Percentiles rank a stretch among this genome's conserved stretches.
Evolutionary conservation across 1,140 invertebrate genomes (phyloP).

Genomic region (Thaumetopoea pityocampa): DNA sequence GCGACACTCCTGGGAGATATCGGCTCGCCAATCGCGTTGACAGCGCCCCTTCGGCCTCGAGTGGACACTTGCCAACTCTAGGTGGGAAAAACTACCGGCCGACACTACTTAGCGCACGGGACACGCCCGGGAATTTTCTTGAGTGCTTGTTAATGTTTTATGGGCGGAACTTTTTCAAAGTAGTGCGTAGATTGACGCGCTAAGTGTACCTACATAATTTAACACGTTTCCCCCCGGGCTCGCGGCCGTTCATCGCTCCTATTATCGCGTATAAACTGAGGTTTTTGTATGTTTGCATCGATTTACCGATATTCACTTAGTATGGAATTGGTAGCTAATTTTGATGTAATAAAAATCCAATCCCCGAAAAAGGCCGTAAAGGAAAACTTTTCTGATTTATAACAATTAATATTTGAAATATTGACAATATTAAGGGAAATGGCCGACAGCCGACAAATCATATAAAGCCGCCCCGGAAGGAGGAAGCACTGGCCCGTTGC

Average conservation of each 20-base stretch:
- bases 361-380: conserved; percentile 41
- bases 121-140: conserved; percentile 63
- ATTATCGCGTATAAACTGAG: conserved; percentile 24
- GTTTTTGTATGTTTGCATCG: conserved; percentile 1
- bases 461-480: conserved; percentile 72
- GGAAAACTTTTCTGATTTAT: conserved; percentile 68
- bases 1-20: conserved; percentile 68
- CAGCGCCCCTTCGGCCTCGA: conserved; percentile 56
- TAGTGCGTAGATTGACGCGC: conserved; percentile 65
- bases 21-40: conserved; percentile 68
- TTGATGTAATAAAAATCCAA: conserved; percentile 48
- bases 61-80: conserved; percentile 43
- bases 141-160: conserved; percentile 76
- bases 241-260: conserved; percentile 26
- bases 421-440: conserved; percentile 74
- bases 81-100: conserved; percentile 71
- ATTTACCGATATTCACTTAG: too few species aligned
- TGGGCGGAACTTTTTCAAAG: conserved; percentile 71
- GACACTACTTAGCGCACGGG: conserved; percentile 70
- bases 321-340: conserved; percentile 40
- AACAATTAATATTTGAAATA: conserved; percentile 76
- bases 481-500: conserved; percentile 68
- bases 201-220: conserved; percentile 73
- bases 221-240: conserved; percentile 50
- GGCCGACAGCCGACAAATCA: conserved; percentile 72